phyloP scores from a whole-genome alignment of 2,113 vertebrate genomes.

The Pomatorhinus ruficollis region DNA sequence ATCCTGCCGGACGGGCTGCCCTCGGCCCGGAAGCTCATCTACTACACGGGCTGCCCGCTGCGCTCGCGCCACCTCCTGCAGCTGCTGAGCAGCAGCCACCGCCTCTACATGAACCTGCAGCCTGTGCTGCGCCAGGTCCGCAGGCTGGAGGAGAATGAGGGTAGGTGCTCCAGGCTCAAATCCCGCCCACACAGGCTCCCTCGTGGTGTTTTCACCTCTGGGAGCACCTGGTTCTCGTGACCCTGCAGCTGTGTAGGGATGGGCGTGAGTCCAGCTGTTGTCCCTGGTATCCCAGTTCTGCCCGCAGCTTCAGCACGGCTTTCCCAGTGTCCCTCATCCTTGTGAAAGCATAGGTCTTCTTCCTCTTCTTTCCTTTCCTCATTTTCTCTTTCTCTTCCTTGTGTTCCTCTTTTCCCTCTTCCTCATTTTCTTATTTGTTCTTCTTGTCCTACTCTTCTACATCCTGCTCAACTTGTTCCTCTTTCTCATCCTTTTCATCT shows the following conservation, averaged over 20 bases:
- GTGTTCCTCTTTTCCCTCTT: background rate
- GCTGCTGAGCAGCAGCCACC: conserved; percentile 96
- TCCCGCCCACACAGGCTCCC: rapidly evolving
- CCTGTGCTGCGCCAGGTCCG: conserved; percentile 93
- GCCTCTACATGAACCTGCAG: conserved; percentile 98
- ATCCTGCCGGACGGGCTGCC: conserved; percentile 95
- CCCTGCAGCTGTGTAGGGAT: rapidly evolving
- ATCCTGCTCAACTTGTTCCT: background rate
- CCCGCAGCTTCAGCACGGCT: background rate
- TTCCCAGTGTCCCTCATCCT: background rate
- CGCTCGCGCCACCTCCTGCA: conserved; percentile 95
- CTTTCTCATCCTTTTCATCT: background rate
- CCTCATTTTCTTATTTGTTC: background rate
- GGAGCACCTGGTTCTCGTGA: rapidly evolving
- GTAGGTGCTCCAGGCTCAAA: conserved; percentile 28
- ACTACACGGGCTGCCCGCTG: conserved; percentile 93
- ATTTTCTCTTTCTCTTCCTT: background rate
- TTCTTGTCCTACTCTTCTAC: background rate
- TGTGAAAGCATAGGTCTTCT: rapidly evolving
- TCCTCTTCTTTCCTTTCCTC: background rate
- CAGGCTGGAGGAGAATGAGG: conserved; percentile 93
- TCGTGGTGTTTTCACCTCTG: rapidly evolving
- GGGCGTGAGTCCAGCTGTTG: rapidly evolving
- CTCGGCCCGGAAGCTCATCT: conserved; percentile 93
- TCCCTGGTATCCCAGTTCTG: background rate